A percentile compares a stretch with the other conserved stretches of the same genome.
Conservation (phyloP, 2,888 invertebrate genomes). For the Heteromurus nitidus region DNA sequence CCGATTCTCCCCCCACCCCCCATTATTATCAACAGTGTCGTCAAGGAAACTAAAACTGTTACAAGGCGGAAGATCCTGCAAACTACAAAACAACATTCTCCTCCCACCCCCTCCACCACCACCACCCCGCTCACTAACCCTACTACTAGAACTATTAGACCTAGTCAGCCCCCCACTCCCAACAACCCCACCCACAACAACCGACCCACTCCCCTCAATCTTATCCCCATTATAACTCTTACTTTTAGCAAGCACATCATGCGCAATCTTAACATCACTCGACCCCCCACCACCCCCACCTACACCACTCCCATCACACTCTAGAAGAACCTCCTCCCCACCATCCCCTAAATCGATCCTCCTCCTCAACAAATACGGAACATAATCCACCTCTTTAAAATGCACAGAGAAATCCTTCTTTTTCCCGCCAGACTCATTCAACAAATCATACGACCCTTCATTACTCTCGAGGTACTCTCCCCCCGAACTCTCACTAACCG, state of each 20-base stretch:
- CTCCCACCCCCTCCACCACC: slow-evolving; percentile 5
- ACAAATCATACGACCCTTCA: slow-evolving; percentile 64
- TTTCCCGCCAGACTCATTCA: slow-evolving; percentile 24
- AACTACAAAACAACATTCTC: slow-evolving; percentile 58
- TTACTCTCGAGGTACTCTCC: slow-evolving; percentile 32
- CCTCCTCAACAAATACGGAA: slow-evolving; percentile 69
- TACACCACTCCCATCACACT: slow-evolving; percentile 30
- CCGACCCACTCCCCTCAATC: neutral
- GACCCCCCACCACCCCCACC: slow-evolving; percentile 8
- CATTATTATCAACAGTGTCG: slow-evolving; percentile 43
- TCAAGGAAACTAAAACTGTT: slow-evolving; percentile 68
- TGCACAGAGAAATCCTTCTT: slow-evolving; percentile 19
- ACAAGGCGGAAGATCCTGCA: slow-evolving; percentile 67
- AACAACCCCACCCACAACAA: neutral
- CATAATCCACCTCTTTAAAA: slow-evolving; percentile 33
- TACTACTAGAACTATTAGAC: slow-evolving; percentile 1
- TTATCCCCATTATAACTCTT: slow-evolving; percentile 64
- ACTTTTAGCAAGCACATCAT: slow-evolving; percentile 65
- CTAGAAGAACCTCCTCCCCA: slow-evolving; percentile 49
- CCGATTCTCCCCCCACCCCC: neutral
- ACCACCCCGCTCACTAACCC: neutral
- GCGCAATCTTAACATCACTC: slow-evolving; percentile 3
- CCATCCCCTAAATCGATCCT: slow-evolving; percentile 64
- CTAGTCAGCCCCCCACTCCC: neutral
- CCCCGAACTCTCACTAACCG: neutral